Evolutionary conservation across 2,797 vertebrate species (phyloP), one percentile per base, ranked within the genome.

Genomic region (Artibeus lituratus): DNA sequence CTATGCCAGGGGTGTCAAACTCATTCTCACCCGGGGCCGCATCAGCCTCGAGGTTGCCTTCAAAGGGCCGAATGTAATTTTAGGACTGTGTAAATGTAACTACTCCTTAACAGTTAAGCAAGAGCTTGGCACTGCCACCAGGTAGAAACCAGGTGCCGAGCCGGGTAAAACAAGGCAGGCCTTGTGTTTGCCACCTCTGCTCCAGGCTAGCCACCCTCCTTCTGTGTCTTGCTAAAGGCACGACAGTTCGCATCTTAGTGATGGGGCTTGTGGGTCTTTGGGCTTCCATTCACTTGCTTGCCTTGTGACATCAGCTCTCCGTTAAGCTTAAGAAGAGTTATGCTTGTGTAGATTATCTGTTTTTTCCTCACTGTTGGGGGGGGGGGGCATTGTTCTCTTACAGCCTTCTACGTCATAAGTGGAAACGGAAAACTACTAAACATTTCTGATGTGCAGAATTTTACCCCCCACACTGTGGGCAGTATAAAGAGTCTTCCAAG

Each of bases 161-260:
- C 53, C 7, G 8, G 53, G 21, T 55, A 53, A 7, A 53, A 53
- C 51, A 53, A 21, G 51, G 51, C 7, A 6, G 53, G 53, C 53
- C 53, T 22, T 9, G 53, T 22, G 53, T 55, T 55, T 22, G 21
- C 53, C 53, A 53, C 53, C 19, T 9, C 19, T 55, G 53, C 21
- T 55, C 19, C 44, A 8, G 32, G 67, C 55, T 2, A 4, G 1
- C 51, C 35, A 10, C 73, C 51, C 44, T n/a, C 80, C 53, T 92
- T 39, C 53, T 24, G 14, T 19, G 80, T 19, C 73, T 67, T 2
- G 7, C 44, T 72, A 84, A 21, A 55, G 73, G 55, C n/a, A 0
- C 0, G 10, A 9, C 32, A 19, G 15, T 16, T 37, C n/a, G 2
- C 5, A 4, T 39, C 22, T 49, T 47, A 3, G 5, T 5, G 9